A percentile compares a stretch with the other conserved stretches of the same genome.
Evolutionary conservation across 2,797 vertebrate genomes (phyloP).

Genomic region (Erpetoichthys calabaricus): DNA sequence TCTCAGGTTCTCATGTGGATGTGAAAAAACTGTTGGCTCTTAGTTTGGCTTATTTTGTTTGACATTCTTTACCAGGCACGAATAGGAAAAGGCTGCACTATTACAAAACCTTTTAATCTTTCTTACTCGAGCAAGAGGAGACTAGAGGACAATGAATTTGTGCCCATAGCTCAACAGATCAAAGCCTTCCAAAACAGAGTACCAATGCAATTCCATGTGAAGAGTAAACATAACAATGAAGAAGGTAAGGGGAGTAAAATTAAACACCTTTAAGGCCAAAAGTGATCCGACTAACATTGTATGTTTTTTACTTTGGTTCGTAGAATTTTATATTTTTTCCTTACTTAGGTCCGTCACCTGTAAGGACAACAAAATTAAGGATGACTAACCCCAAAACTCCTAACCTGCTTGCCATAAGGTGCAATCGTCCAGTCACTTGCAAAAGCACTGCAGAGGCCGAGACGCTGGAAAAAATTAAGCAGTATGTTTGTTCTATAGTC

Average conservation of each 20-base stretch:
- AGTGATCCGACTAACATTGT: background rate
- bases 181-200: constrained; percentile 66
- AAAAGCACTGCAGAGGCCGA: constrained; percentile 71
- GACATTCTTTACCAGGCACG: constrained; percentile 37
- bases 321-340: constrained; percentile 8
- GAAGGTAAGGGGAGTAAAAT: constrained; percentile 40
- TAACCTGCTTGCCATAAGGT: constrained; percentile 57
- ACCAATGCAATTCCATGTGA: constrained; percentile 69
- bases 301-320: background rate
- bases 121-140: constrained; percentile 65
- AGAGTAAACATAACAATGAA: constrained; percentile 55
- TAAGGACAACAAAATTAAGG: constrained; percentile 38
- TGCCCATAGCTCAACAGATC: constrained; percentile 73
- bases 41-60: background rate
- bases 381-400: constrained; percentile 67
- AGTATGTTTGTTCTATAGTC: constrained; percentile 50
- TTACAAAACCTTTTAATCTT: constrained; percentile 83
- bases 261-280: background rate
- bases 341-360: constrained; percentile 45
- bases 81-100: constrained; percentile 47
- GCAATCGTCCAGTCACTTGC: constrained; percentile 41
- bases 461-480: constrained; percentile 56
- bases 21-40: too few relatives aligned
- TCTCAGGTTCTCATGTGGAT: too few relatives aligned
- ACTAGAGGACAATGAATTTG: constrained; percentile 43